These are phyloP conservation scores for Piscicola geometra DNA, from an alignment of 2,888 invertebrate genomes.

Conservation along the genomic window DNA sequence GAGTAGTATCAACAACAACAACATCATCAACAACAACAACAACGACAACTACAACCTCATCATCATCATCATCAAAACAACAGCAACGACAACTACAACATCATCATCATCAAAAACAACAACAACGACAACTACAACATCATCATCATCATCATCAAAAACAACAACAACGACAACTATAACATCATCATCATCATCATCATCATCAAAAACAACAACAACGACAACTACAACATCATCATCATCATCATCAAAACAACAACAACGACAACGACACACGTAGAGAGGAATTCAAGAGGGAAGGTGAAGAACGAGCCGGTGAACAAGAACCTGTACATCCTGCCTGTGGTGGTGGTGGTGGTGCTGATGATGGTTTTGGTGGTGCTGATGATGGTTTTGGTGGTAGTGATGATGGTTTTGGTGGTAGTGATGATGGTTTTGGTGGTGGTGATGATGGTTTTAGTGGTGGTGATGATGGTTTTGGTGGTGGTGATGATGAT, in stretches of 20 bases:
- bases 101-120: too few relatives aligned
- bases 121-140: too few relatives aligned
- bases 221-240: too few relatives aligned
- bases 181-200: not conserved
- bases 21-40: not conserved
- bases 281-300: slow-evolving; percentile 84
- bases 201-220: not conserved
- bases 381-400: not conserved
- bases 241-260: too few relatives aligned
- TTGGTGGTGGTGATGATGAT: too few relatives aligned
- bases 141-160: too few relatives aligned
- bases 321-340: slow-evolving; percentile 88
- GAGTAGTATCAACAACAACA: not conserved
- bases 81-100: not conserved
- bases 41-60: too few relatives aligned
- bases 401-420: too few relatives aligned
- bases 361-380: not conserved
- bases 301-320: slow-evolving; percentile 71
- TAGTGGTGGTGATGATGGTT: too few relatives aligned
- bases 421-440: too few relatives aligned
- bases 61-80: too few relatives aligned
- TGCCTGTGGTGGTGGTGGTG: slow-evolving; percentile 53
- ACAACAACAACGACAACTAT: not conserved
- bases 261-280: slow-evolving; percentile 56
- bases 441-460: too few relatives aligned